These are phyloP conservation scores for Epinephelus coioides DNA, from an alignment of 2,797 vertebrate species.

Conservation along the genomic window DNA sequence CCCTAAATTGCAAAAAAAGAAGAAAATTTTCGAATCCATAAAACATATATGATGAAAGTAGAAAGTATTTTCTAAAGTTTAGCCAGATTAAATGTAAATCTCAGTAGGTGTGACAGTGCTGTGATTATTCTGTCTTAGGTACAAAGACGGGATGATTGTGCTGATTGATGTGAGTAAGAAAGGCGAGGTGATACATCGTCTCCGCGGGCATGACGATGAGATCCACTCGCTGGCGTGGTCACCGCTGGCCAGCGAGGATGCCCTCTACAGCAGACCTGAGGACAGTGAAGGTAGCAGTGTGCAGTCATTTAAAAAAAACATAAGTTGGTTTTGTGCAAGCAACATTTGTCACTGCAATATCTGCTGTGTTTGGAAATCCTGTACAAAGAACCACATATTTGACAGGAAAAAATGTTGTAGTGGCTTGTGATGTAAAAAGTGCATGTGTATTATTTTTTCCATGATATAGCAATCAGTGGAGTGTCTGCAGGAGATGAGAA, in stretches of 20 bases:
- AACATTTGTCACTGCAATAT: background rate
- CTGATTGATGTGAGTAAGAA: conserved; percentile 94
- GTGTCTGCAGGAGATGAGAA: conserved; percentile 74
- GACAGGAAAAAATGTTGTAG: no score
- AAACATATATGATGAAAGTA: no score
- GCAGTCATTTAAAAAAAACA: background rate
- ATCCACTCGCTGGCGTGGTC: conserved; percentile 96
- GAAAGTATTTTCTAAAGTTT: no score
- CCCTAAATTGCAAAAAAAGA: no score
- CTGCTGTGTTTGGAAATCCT: background rate
- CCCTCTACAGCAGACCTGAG: conserved; percentile 69
- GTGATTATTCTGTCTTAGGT: conserved; percentile 79
- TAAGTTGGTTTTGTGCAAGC: background rate
- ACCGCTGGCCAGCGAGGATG: conserved; percentile 85
- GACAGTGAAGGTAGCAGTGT: conserved; percentile 84
- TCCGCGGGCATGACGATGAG: conserved; percentile 97
- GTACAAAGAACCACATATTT: background rate
- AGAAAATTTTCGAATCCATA: no score
- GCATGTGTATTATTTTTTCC: background rate
- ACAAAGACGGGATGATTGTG: conserved; percentile 96
- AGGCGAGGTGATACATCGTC: conserved; percentile 90
- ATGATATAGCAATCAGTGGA: conserved; percentile 69
- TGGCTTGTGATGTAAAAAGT: background rate
- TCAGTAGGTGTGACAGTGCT: background rate
- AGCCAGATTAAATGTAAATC: no score